Base-by-base conservation (phyloP, 2,888 invertebrate genomes). In the Limnephilus auricula region DNA sequence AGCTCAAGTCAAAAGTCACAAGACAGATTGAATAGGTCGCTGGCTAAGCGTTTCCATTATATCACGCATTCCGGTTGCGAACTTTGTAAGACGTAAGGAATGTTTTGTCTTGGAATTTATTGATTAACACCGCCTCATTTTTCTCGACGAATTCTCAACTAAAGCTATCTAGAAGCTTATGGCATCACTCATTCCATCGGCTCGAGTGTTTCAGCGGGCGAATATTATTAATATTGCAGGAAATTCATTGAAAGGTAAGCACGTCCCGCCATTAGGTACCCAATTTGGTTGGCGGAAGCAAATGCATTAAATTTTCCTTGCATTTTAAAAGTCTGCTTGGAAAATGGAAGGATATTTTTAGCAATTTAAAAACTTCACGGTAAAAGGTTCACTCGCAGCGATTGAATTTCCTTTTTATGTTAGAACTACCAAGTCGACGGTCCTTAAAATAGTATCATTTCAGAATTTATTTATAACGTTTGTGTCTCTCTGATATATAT, bases 111-210 rank as follows among this genome's bases (percentile, higher is more conserved):
- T n/a, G 65, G 65, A 65, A 65, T 65, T 25, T 65, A 65, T 65
- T 65, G 65, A 65, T 65, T 65, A 25, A 65, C n/a, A 25, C 65
- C 18, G 25, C 25, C 65, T 25, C 9, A 25, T 65, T 65, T 65
- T 65, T 25, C 65, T 25, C 65, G 25, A 6, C n/a, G 65, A 65
- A n/a, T 65, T 65, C 65, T 65, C 65, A 65, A 65, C 65, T 65
- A 65, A 65, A 65, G 25, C 65, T 40, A 40, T 40, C 40, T 65
- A 65, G n/a, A n/a, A 65, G 25, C 65, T 65, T 65, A 65, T 4
- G 65, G 65, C 65, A 65, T 65, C 65, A 65, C 65, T 65, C 30
- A 80, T 80, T 80, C 80, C 80, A 80, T 31, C n/a, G 25, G n/a
- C 9, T n/a, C 9, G 65, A 65, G 50, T 25, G 50, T 13, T 65